Conservation (phyloP, 2,888 invertebrate species). For the Pyrocoelia pectoralis region DNA sequence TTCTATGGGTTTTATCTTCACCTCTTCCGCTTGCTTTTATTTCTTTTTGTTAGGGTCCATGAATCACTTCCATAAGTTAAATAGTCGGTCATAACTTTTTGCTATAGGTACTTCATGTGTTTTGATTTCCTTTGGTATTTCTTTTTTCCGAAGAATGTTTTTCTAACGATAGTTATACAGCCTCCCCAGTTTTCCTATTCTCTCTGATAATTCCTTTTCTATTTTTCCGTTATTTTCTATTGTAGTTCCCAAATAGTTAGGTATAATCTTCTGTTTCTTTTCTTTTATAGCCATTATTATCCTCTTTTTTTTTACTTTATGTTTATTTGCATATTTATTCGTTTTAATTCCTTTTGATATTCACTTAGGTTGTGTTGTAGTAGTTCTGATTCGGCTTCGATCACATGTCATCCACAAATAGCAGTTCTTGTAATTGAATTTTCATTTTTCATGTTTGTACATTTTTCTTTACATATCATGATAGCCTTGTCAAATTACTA, state of each 20-base stretch:
- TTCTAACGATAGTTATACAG: slow-evolving; percentile 8
- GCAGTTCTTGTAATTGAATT: too few species aligned
- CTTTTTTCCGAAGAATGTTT: slow-evolving; percentile 12
- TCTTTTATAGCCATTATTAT: not conserved
- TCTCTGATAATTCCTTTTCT: too few species aligned
- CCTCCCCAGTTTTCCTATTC: not conserved
- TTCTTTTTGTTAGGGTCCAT: slow-evolving; percentile 15
- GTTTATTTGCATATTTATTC: slow-evolving; percentile 1
- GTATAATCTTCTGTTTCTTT: not conserved
- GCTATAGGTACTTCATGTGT: slow-evolving; percentile 14
- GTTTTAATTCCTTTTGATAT: too few species aligned
- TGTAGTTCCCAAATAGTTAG: not conserved
- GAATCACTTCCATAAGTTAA: too few species aligned
- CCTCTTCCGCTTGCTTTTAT: not conserved
- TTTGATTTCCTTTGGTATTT: slow-evolving; percentile 18
- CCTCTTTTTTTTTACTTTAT: not conserved
- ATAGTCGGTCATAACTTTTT: slow-evolving; percentile 10
- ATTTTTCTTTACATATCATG: slow-evolving; percentile 4
- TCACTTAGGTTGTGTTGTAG: slow-evolving; percentile 12
- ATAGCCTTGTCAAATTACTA: not conserved
- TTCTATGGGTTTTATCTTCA: too few species aligned
- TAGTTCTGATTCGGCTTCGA: slow-evolving; percentile 11
- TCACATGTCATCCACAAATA: slow-evolving; percentile 21
- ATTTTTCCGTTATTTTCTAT: too few species aligned
- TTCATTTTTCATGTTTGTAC: slow-evolving; percentile 8